Evolutionary conservation across 2,888 invertebrate genomes (phyloP).

Genomic region (Ichneumoninae sp.): DNA sequence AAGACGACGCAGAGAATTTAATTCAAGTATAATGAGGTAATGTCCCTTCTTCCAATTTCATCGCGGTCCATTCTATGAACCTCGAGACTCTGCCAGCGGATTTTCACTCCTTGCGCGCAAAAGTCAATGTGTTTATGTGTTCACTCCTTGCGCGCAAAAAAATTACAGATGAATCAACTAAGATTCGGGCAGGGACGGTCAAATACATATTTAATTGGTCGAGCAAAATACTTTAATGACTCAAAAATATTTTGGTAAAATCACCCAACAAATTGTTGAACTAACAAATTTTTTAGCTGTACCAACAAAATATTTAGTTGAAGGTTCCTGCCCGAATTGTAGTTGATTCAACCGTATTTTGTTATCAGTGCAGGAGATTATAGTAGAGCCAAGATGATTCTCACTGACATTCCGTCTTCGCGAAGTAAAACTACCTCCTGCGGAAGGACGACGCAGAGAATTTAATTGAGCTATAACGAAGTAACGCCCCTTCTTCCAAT

Average conservation of each 20-base stretch:
- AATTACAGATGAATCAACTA: no score
- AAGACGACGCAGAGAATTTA: constrained; percentile 41
- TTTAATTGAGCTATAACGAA: constrained; percentile 56
- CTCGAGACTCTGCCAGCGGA: neutral
- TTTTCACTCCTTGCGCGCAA: neutral
- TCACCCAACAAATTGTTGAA: no score
- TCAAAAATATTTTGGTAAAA: no score
- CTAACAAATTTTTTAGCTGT: no score
- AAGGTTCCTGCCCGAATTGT: no score
- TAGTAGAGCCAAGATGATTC: neutral
- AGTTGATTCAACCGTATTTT: no score
- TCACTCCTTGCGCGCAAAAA: neutral
- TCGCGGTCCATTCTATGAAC: neutral
- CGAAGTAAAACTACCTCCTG: constrained; percentile 22
- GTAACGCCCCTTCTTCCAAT: constrained; percentile 47
- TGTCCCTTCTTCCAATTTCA: constrained; percentile 36
- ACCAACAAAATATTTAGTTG: no score
- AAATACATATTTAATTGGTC: no score
- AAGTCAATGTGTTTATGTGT: no score
- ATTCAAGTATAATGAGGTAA: constrained; percentile 54
- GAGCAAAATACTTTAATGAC: no score
- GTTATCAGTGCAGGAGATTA: no score
- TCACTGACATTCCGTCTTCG: constrained; percentile 7
- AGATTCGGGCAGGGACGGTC: no score
- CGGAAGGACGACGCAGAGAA: constrained; percentile 27